phyloP scores from a whole-genome alignment of 2,888 invertebrate genomes.

The Acholoe squamosa region DNA sequence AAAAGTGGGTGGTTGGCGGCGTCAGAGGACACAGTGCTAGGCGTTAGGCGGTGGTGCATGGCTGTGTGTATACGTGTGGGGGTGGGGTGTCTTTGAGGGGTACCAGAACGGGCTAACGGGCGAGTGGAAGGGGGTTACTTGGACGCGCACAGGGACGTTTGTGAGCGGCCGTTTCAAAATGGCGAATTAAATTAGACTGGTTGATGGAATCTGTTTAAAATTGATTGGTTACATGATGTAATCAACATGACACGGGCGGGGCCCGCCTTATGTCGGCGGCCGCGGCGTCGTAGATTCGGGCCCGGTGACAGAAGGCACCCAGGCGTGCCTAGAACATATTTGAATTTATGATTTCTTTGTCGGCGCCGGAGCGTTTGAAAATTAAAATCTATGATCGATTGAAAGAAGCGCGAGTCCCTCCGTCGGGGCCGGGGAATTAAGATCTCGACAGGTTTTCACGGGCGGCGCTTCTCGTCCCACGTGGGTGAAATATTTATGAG shows the following conservation, averaged over 20 bases:
- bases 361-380: slow-evolving; percentile 54
- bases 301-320: slow-evolving; percentile 34
- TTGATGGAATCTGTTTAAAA: slow-evolving; percentile 58
- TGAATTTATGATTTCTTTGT: slow-evolving; percentile 60
- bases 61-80: neutral
- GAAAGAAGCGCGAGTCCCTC: slow-evolving; percentile 23
- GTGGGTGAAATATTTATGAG: slow-evolving; percentile 54
- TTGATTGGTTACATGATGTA: slow-evolving; percentile 59
- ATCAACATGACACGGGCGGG: slow-evolving; percentile 46
- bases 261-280: slow-evolving; percentile 45
- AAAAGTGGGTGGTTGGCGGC: neutral
- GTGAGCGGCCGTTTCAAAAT: slow-evolving; percentile 49
- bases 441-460: slow-evolving; percentile 58
- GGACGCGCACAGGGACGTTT: neutral
- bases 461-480: neutral
- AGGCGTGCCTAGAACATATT: slow-evolving; percentile 50
- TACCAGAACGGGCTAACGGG: neutral
- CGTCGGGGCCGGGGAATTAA: slow-evolving; percentile 38
- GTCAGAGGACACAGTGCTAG: neutral
- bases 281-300: slow-evolving; percentile 37
- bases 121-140: neutral
- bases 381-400: slow-evolving; percentile 56
- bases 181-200: slow-evolving; percentile 56
- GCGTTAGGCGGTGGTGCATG: neutral
- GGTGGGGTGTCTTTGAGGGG: neutral